These are phyloP conservation scores for Odocoileus hemionus DNA, from an alignment of 2,113 vertebrate genomes.

Conservation along the genomic window DNA sequence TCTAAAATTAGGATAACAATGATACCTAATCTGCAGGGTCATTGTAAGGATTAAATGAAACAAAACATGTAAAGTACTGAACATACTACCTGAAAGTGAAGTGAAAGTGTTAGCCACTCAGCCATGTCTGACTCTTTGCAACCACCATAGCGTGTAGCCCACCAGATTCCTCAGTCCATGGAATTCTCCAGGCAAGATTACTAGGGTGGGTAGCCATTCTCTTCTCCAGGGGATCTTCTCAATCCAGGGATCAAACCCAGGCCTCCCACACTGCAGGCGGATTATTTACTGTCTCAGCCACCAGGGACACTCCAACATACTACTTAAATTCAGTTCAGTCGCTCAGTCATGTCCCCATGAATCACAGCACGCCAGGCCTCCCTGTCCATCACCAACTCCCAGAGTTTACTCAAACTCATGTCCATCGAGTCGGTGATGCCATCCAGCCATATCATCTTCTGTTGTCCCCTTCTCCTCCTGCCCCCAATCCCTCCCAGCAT, in stretches of 20 bases:
- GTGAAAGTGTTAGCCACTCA: not conserved
- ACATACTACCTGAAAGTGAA: not conserved
- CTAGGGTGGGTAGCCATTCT: not conserved
- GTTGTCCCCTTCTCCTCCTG: no score
- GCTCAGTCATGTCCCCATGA: no score
- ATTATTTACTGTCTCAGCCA: not conserved
- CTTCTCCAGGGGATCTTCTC: not conserved
- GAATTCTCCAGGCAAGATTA: not conserved
- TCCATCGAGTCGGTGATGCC: no score
- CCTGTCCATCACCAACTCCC: no score
- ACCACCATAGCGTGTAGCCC: not conserved
- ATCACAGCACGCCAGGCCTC: no score
- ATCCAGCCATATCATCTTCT: no score
- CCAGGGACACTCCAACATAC: not conserved
- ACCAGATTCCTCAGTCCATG: not conserved
- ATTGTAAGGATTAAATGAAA: not conserved
- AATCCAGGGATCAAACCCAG: not conserved
- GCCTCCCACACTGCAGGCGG: not conserved
- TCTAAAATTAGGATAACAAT: not conserved
- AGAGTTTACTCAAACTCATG: no score
- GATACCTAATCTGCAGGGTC: not conserved
- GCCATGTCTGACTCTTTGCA: not conserved
- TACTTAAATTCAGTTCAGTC: not conserved
- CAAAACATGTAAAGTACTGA: not conserved
- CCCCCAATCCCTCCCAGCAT: no score